Evolutionary conservation across 2,888 invertebrate genomes (phyloP), one percentile per base, ranked within the genome.

Genomic region (Chironomus riparius): DNA sequence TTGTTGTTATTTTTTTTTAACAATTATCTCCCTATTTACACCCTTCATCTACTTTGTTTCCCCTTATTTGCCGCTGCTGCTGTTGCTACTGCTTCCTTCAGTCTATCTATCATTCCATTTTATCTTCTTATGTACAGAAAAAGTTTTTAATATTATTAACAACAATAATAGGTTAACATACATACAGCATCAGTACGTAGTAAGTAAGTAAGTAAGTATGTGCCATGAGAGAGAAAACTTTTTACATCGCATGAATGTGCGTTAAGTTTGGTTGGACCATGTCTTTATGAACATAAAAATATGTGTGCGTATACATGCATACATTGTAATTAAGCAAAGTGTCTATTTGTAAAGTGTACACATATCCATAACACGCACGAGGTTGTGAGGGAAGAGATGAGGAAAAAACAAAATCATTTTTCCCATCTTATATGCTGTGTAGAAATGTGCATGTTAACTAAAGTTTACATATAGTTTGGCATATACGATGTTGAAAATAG

Each of bases 301-400:
- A 50, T 50, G 50, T 56, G 15, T 56, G 56, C 5, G 18, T 50
- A 56, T 56, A 56, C 15, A 56, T 50, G 15, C n/a, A 50, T 56
- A 56, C 18, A 56, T 18, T 65, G 65, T 65, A 65, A 65, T 65
- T 65, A 65, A 65, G 24, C 22, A 65, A 65, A 65, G 65, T 65
- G 65, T 65, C 65, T 65, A 65, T 24, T 65, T 65, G 65, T 65
- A 65, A 65, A 65, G 65, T 65, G 65, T 65, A 24, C 65, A 65
- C 65, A 65, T 65, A 21, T 65, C 65, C 65, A 65, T 65, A 65
- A 24, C 21, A 24, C 65, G 65, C 21, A 24, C 10, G 21, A 65
- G 12, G 5, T 56, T 56, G n/a, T 56, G 4, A 56, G 13, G 65
- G 0, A 10, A 24, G 24, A 21, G 65, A 24, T 22, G 62, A 62